Base-by-base conservation (phyloP, 1,140 invertebrate genomes). In the Panulirus ornatus region DNA sequence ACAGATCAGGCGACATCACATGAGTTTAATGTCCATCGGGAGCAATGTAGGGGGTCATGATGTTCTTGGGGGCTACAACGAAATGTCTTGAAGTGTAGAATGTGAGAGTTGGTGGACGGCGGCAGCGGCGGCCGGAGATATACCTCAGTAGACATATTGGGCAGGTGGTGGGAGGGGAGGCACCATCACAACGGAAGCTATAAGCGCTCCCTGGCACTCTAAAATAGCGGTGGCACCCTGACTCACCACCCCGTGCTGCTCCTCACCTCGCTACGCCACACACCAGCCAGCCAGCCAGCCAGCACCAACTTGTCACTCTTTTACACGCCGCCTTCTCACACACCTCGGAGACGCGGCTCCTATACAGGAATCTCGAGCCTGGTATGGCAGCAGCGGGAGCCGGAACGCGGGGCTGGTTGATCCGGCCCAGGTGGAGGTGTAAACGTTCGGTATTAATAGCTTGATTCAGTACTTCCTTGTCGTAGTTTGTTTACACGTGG, bases 381-480 rank as follows among this genome's bases (percentile, higher is more conserved):
- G n/a, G n/a, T n/a, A n/a, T n/a, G n/a, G n/a, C n/a, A n/a, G n/a
- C n/a, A n/a, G n/a, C n/a, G n/a, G n/a, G n/a, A n/a, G n/a, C n/a
- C n/a, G n/a, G n/a, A n/a, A n/a, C n/a, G 6, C 58, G 19, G 54
- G 16, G 51, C 51, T n/a, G 16, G 51, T 58, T 16, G 16, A 22
- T 3, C 16, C 51, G n/a, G 51, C 51, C 2, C 0, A 58, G 16
- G 5, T 22, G 16, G n/a, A 27, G 11, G 3, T 58, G 58, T 66
- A 66, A 66, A 66, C 58, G 58, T 66, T 66, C 30, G 58, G 58
- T 66, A 66, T 66, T 66, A 66, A 66, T 66, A 66, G 58, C 58
- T 5, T 27, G n/a, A 6, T 22, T 22, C n/a, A 66, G 30, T 5
- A 30, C 58, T 66, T 66, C n/a, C n/a, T 66, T 66, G n/a, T 27